Evolutionary conservation across 2,797 vertebrate genomes (phyloP).

Genomic region (Neosalanx taihuensis): DNA sequence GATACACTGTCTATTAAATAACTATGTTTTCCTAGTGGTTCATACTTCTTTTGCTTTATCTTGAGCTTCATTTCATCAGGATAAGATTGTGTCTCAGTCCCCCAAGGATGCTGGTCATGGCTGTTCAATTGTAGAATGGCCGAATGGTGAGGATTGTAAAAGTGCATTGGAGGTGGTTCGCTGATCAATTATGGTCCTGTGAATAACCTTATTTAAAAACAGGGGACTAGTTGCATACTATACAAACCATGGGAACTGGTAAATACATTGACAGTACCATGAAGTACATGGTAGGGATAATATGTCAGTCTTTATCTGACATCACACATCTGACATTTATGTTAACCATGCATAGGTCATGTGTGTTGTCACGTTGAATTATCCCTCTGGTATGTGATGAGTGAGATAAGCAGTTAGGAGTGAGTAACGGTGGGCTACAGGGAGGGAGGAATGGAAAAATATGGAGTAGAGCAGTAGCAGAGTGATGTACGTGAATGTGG

Average conservation of each 20-base stretch:
- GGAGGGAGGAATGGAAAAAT: not conserved
- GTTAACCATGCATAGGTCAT: conserved; percentile 4
- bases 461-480: not conserved
- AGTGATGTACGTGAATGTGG: not conserved
- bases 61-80: conserved; percentile 81
- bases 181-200: not conserved
- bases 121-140: not conserved
- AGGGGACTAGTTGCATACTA: too few species aligned
- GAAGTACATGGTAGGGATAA: too few species aligned
- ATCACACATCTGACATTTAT: conserved; percentile 2
- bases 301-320: too few species aligned
- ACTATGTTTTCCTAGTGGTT: conserved; percentile 87
- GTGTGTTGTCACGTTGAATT: not conserved
- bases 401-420: not conserved
- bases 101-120: not conserved
- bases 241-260: too few species aligned
- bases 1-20: conserved; percentile 80
- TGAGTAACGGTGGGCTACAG: not conserved
- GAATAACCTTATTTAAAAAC: not conserved
- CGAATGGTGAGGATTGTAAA: not conserved
- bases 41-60: conserved; percentile 91
- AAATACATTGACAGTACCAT: too few species aligned
- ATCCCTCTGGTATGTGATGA: not conserved
- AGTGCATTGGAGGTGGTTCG: not conserved
- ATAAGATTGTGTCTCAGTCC: conserved; percentile 5